Evolutionary conservation across 2,888 invertebrate genomes (phyloP).

Genomic region (Ceramica pisi): DNA sequence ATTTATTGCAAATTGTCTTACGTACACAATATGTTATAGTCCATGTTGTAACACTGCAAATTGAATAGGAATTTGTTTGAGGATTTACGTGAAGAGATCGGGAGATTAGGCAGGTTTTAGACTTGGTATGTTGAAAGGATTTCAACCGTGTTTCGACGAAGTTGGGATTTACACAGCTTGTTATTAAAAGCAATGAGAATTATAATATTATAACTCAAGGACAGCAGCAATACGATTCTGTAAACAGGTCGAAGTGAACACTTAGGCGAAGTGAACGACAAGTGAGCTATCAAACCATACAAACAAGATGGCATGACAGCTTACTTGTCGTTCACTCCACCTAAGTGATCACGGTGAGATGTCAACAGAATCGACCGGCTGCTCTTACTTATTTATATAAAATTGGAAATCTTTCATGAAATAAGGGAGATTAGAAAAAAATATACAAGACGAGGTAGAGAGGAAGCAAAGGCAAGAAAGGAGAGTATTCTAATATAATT

Average conservation of each 20-base stretch:
- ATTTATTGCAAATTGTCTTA: constrained; percentile 65
- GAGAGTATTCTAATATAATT: too few relatives aligned
- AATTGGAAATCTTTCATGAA: neutral
- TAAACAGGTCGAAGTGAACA: too few relatives aligned
- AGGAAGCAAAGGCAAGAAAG: too few relatives aligned
- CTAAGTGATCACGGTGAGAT: too few relatives aligned
- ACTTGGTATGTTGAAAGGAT: neutral
- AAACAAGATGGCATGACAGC: too few relatives aligned
- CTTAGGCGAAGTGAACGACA: too few relatives aligned
- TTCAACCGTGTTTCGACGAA: neutral
- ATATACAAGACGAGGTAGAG: too few relatives aligned
- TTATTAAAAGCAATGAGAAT: neutral
- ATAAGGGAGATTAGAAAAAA: neutral
- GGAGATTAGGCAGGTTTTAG: constrained; percentile 17
- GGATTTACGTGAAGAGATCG: constrained; percentile 18
- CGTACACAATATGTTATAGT: constrained; percentile 31
- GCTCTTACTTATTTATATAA: neutral
- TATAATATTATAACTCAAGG: too few relatives aligned
- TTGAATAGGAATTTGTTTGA: constrained; percentile 19
- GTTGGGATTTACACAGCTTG: neutral
- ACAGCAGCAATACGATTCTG: too few relatives aligned
- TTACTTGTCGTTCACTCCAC: too few relatives aligned
- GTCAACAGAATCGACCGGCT: too few relatives aligned
- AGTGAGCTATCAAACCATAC: too few relatives aligned
- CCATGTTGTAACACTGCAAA: constrained; percentile 11